These are phyloP conservation scores for Gallinago solitaria DNA, from an alignment of 2,797 vertebrate species.

Conservation along the genomic window DNA sequence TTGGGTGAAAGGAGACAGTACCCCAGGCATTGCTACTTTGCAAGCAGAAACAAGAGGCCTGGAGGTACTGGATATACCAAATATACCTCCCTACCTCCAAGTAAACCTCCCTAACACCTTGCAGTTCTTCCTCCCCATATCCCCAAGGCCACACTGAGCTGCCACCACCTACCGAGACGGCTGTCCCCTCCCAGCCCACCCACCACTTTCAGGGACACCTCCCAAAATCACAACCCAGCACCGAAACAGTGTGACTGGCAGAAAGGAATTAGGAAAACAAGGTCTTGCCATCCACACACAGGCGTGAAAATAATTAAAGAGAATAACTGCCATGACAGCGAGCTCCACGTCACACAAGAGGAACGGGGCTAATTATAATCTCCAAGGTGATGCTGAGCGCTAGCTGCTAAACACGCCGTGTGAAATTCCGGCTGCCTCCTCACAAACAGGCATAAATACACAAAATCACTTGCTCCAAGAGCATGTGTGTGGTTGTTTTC, in stretches of 20 bases:
- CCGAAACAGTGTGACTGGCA: not conserved
- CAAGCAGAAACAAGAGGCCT: not conserved
- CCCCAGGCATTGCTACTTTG: accelerated
- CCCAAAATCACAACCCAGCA: not conserved
- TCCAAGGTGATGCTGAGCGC: not conserved
- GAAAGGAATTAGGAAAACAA: not conserved
- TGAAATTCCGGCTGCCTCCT: not conserved
- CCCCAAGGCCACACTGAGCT: not conserved
- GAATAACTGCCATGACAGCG: not conserved
- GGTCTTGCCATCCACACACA: not conserved
- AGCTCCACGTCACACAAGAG: not conserved
- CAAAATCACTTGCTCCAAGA: not conserved
- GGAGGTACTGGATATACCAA: not conserved
- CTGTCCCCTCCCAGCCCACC: not conserved
- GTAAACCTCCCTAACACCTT: not conserved
- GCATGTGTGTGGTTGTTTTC: not conserved
- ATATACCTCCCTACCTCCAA: too few species aligned
- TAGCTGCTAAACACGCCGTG: not conserved
- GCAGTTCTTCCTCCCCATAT: not conserved
- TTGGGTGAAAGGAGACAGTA: accelerated
- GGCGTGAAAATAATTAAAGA: not conserved
- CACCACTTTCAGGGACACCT: accelerated
- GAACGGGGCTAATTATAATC: not conserved
- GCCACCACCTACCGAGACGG: not conserved
- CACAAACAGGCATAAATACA: not conserved